Conservation (phyloP, 2,797 vertebrate genomes). For the Knipowitschia caucasica region DNA sequence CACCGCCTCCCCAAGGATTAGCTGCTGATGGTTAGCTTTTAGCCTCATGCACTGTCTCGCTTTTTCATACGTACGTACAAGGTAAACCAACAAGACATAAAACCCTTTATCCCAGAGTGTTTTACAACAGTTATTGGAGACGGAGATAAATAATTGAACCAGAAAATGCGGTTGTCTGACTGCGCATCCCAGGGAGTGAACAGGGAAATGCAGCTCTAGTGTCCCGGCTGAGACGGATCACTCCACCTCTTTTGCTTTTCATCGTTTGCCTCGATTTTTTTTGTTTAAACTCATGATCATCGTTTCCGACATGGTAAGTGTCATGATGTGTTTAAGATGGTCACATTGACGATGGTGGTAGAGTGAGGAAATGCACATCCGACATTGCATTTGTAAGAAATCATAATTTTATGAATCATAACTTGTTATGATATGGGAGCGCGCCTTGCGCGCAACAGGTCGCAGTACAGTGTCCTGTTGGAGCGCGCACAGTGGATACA, state of each 20-base stretch:
- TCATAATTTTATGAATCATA: conserved; percentile 82
- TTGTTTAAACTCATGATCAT: conserved; percentile 59
- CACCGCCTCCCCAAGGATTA: conserved; percentile 48
- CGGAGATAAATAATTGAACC: conserved; percentile 70
- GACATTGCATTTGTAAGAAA: conserved; percentile 53
- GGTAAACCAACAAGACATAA: conserved; percentile 46
- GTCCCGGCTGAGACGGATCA: conserved; percentile 71
- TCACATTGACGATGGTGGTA: conserved; percentile 52
- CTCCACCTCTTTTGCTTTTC: conserved; percentile 30
- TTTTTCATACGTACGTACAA: conserved; percentile 30
- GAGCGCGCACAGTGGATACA: conserved; percentile 59
- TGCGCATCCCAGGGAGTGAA: conserved; percentile 78
- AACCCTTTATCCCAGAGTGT: conserved; percentile 51
- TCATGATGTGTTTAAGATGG: conserved; percentile 22
- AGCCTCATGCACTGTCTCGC: conserved; percentile 30
- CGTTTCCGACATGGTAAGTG: conserved; percentile 72
- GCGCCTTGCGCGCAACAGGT: conserved; percentile 79
- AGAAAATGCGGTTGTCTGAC: conserved; percentile 67
- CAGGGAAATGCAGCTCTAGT: conserved; percentile 73
- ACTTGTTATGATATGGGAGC: conserved; percentile 81
- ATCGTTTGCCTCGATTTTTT: conserved; percentile 38
- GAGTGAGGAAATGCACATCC: conserved; percentile 60
- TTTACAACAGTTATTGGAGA: conserved; percentile 48
- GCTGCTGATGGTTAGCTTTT: conserved; percentile 17
- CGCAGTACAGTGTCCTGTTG: conserved; percentile 74